Percentiles rank a stretch among this genome's conserved stretches.
These are phyloP conservation scores for Ivindomyrus marchei DNA, from an alignment of 2,113 vertebrate genomes.

Conservation along the genomic window DNA sequence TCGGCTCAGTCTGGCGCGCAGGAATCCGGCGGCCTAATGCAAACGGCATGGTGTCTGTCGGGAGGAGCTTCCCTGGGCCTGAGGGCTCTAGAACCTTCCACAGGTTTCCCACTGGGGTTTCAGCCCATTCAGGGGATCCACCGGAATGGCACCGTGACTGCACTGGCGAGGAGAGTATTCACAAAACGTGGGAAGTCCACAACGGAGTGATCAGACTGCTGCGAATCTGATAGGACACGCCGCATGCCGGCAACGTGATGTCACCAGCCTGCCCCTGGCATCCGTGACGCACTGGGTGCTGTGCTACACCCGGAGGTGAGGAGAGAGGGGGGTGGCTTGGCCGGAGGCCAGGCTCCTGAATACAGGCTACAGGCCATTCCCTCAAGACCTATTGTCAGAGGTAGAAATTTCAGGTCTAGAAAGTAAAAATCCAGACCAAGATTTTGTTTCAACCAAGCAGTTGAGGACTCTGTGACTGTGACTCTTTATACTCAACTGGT, in stretches of 20 bases:
- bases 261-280: constrained; percentile 13
- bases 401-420: not conserved
- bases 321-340: constrained; percentile 49
- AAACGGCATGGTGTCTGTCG: constrained; percentile 69
- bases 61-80: constrained; percentile 42
- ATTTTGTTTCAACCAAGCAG: too few species aligned
- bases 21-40: constrained; percentile 79
- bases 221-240: not conserved
- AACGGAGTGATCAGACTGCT: not conserved
- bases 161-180: not conserved
- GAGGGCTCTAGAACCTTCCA: not conserved
- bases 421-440: not conserved
- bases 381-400: not conserved
- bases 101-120: constrained; percentile 25
- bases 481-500: not conserved
- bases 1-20: constrained; percentile 67
- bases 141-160: not conserved
- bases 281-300: constrained; percentile 48
- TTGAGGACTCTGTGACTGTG: not conserved
- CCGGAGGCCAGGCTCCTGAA: constrained; percentile 52
- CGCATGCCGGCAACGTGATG: not conserved
- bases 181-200: not conserved
- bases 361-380: not conserved
- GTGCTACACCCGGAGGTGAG: constrained; percentile 51
- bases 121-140: not conserved